Evolutionary conservation across 1,140 invertebrate species (phyloP).

Genomic region (Apis cerana): DNA sequence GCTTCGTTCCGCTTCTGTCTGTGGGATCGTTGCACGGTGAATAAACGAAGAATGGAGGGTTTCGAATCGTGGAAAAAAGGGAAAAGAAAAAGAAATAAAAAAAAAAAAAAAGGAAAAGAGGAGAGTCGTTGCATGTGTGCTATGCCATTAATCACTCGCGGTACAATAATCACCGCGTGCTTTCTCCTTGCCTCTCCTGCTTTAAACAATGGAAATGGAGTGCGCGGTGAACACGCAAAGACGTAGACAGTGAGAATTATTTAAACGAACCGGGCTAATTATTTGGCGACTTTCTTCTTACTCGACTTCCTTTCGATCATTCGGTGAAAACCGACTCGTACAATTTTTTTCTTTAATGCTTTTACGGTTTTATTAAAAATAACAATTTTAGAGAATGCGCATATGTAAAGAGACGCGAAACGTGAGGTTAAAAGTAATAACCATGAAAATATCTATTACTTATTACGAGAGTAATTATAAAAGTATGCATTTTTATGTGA

Average conservation of each 20-base stretch:
- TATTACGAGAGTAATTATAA: no score
- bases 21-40: not conserved
- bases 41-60: not conserved
- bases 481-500: no score
- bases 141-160: conserved; percentile 51
- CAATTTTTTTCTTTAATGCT: no score
- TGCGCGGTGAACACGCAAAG: conserved; percentile 47
- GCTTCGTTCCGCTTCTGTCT: not conserved
- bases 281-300: conserved; percentile 39
- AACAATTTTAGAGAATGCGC: no score
- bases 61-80: conserved; percentile 9
- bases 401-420: no score
- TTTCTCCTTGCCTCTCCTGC: conserved; percentile 50
- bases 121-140: no score
- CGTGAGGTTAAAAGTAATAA: no score
- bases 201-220: conserved; percentile 50
- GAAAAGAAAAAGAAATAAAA: no score
- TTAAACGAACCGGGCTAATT: conserved; percentile 55
- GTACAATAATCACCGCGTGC: conserved; percentile 57
- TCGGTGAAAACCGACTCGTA: conserved; percentile 18
- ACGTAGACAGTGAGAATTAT: conserved; percentile 59
- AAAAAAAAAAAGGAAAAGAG: no score
- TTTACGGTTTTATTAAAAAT: no score
- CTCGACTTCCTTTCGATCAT: conserved; percentile 22
- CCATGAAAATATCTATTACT: no score